Base-by-base conservation (phyloP, 2,113 vertebrate species). In the Pao palembangensis region DNA sequence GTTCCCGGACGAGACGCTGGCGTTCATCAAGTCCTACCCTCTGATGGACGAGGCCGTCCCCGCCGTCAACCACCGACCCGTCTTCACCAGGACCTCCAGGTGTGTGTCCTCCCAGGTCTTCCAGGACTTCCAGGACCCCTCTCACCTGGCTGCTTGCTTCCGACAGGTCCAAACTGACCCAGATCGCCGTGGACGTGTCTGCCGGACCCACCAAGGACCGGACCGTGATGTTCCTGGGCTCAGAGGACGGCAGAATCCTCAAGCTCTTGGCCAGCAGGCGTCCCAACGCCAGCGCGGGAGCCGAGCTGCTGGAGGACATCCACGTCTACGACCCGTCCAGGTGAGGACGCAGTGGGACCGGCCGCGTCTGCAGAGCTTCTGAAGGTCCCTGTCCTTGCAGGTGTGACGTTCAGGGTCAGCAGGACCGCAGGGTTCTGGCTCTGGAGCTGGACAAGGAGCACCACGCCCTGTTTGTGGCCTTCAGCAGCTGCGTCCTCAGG, bases 21-120 rank as follows among this genome's bases (percentile, higher is more conserved):
- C 85, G 11, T 98, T 98, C 34, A 94, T 96, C 84, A 98, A 96
- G 81, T 93, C 93, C 2, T 93, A 91, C 77, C 94, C 95, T 0
- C 90, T 98, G 75, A 90, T 98, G 89, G 93, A 96, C 11, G 91
- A 94, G 0, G 82, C 92, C 0, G 92, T 96, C 43, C 84, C 90
- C 0, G 89, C 94, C 0, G 85, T 91, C 28, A 91, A 88, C 0
- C 85, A 91, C 43, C 79, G 78, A 10, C 96, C 96, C 0, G 91
- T 91, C 72, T 92, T 95, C 85, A 95, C 92, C 58, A 85, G 79
- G 60, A 96, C 93, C 0, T 61, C 84, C 58, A 91, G 92, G 93
- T 94, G 25, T 4, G 25, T 28, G 25, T 28, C 25, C 25, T 28
- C 25, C 25, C 25, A 11, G n/a, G 1, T 2, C n/a, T 7, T n/a